Conservation (phyloP, 1,140 invertebrate genomes). For the Bathynomus jamesi region DNA sequence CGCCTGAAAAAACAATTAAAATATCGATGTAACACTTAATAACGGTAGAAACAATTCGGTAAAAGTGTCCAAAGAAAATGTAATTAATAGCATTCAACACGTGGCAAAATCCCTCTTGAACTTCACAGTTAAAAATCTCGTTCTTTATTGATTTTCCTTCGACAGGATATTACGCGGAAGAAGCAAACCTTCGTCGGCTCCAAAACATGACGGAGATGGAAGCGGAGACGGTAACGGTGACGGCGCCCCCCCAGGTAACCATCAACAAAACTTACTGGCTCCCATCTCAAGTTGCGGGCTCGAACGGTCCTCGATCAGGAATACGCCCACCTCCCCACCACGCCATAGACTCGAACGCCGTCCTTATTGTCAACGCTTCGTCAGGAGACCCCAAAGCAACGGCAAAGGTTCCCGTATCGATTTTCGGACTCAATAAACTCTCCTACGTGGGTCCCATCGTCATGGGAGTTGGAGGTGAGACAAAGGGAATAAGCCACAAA, state of each 20-base stretch:
- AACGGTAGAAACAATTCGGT: no score
- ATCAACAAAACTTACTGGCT: not conserved
- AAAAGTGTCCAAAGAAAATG: no score
- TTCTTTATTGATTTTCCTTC: no score
- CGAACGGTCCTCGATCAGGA: not conserved
- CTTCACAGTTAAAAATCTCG: no score
- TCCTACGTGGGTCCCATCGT: slow-evolving; percentile 86
- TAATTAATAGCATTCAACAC: no score
- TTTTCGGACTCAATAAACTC: slow-evolving; percentile 73
- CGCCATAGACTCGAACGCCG: not conserved
- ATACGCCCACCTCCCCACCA: not conserved
- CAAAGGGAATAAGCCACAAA: not conserved
- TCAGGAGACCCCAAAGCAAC: not conserved
- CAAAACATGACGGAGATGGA: not conserved
- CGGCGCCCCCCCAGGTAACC: not conserved
- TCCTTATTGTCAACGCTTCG: not conserved
- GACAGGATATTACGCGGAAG: slow-evolving; percentile 69
- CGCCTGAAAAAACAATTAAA: no score
- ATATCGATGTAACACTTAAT: no score
- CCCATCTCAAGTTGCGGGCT: not conserved
- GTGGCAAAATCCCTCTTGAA: no score
- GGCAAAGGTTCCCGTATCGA: slow-evolving; percentile 16
- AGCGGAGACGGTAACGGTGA: not conserved
- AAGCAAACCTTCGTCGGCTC: slow-evolving; percentile 21
- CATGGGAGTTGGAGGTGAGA: slow-evolving; percentile 82